Base-by-base conservation (phyloP, 37 sponge, comb jelly and placozoan genomes). In the Diacarnus erythraeanus region DNA sequence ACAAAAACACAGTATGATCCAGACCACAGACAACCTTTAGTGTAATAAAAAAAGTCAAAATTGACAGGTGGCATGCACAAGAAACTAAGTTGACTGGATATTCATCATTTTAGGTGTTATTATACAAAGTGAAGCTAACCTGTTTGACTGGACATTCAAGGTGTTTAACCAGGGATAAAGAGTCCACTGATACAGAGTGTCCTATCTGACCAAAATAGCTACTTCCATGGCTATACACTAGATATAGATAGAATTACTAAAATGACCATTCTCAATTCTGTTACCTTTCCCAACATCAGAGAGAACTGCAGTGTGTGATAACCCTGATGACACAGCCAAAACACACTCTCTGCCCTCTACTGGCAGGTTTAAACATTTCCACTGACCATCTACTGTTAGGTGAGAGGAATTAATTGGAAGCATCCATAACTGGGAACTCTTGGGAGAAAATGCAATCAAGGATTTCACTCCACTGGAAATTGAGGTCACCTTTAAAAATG, bases 11-110 rank as follows among this genome's bases (percentile, higher is more conserved):
- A 39, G 80, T 74, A 68, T 88, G 89, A 60, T 88, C 84, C 20
- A 88, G 47, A 1, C 89, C 89, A 83, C 84, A 83, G 1, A 34
- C 63, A 18, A 88, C 68, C 89, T 88, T n/a, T 1, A 59, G 36
- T 30, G 37, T 36, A 30, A 2, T 3, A 69, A 39, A 9, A 33
- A 69, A 6, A 15, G 12, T 47, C n/a, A n/a, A n/a, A n/a, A n/a
- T n/a, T n/a, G n/a, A n/a, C n/a, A n/a, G n/a, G n/a, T n/a, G n/a
- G n/a, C 51, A 47, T 6, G 12, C 51, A 47, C 51, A 6, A n/a
- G n/a, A n/a, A 47, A 47, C 51, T 12, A 15, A 12, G 6, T 47
- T 47, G 51, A 47, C 51, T 47, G 51, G 51, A 47, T 12, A 47
- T n/a, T n/a, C n/a, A n/a, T n/a, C n/a, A n/a, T n/a, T n/a, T n/a